These are phyloP conservation scores for Drosophila mettleri DNA, from an alignment of 2,888 invertebrate genomes.

Conservation along the genomic window DNA sequence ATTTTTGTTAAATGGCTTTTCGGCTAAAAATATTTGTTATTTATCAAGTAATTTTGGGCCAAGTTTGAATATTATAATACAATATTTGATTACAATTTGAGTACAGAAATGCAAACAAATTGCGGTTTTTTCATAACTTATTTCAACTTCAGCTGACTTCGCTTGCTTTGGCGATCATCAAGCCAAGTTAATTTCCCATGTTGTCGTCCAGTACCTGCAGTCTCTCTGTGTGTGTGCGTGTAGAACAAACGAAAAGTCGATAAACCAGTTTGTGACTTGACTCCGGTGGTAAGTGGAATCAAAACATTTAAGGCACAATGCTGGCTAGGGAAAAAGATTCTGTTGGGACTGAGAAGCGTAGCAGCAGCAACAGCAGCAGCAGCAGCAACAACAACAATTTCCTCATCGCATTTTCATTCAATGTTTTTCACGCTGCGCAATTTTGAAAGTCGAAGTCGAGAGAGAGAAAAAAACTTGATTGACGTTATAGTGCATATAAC, in stretches of 20 bases:
- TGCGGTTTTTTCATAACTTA: constrained; percentile 2
- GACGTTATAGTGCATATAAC: constrained; percentile 12
- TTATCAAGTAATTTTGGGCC: neutral
- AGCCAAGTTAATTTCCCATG: constrained; percentile 33
- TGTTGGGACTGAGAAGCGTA: constrained; percentile 22
- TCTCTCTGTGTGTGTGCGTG: constrained; percentile 6
- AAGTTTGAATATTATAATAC: neutral
- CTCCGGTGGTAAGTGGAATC: constrained; percentile 37
- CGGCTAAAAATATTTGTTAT: neutral
- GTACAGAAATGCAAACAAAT: neutral
- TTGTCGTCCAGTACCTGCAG: constrained; percentile 31
- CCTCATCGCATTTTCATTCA: constrained; percentile 43
- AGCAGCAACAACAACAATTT: constrained; percentile 22
- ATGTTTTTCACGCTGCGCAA: constrained; percentile 52
- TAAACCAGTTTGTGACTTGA: constrained; percentile 53
- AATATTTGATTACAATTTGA: neutral
- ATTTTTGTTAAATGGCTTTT: neutral
- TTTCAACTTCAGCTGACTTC: constrained; percentile 11
- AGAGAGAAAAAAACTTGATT: constrained; percentile 8
- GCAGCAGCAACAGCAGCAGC: constrained; percentile 1
- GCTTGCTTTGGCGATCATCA: constrained; percentile 21
- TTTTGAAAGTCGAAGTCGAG: constrained; percentile 46
- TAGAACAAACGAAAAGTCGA: constrained; percentile 55
- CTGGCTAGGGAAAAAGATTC: constrained; percentile 8
- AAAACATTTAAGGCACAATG: constrained; percentile 31